Evolutionary conservation across 2,888 invertebrate species (phyloP).

Genomic region (Isoperla grammatica): DNA sequence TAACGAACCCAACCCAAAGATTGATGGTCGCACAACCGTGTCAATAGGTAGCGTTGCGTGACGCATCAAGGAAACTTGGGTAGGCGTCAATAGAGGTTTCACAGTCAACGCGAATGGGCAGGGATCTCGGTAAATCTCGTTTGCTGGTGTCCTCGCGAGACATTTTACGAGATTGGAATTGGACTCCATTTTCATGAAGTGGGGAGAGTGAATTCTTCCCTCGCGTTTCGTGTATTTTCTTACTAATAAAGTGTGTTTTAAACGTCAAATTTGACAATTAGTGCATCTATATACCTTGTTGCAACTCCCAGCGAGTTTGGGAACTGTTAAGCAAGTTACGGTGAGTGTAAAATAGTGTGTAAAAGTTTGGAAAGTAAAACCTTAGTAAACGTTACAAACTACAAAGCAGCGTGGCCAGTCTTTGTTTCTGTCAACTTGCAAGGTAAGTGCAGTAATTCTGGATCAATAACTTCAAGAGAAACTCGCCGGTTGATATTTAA

Average conservation of each 20-base stretch:
- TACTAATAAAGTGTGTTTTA: constrained; percentile 28
- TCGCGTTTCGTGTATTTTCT: constrained; percentile 31
- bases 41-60: too few relatives aligned
- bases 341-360: constrained; percentile 26
- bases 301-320: constrained; percentile 26
- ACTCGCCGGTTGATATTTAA: constrained; percentile 28
- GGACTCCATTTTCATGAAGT: constrained; percentile 33
- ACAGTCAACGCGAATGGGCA: constrained; percentile 5
- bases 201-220: constrained; percentile 31
- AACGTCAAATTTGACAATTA: constrained; percentile 21
- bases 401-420: constrained; percentile 34
- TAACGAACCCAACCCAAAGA: too few relatives aligned
- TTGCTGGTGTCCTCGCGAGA: constrained; percentile 30
- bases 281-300: constrained; percentile 23
- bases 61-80: too few relatives aligned
- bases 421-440: constrained; percentile 34
- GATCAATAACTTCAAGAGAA: constrained; percentile 30
- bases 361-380: constrained; percentile 25
- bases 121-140: constrained; percentile 32
- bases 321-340: constrained; percentile 23
- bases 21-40: too few relatives aligned
- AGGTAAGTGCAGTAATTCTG: constrained; percentile 32
- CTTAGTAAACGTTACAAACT: constrained; percentile 29
- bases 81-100: too few relatives aligned
- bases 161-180: constrained; percentile 11